Conservation (phyloP, 2,888 invertebrate species). For the Onthophagus sagittarius region DNA sequence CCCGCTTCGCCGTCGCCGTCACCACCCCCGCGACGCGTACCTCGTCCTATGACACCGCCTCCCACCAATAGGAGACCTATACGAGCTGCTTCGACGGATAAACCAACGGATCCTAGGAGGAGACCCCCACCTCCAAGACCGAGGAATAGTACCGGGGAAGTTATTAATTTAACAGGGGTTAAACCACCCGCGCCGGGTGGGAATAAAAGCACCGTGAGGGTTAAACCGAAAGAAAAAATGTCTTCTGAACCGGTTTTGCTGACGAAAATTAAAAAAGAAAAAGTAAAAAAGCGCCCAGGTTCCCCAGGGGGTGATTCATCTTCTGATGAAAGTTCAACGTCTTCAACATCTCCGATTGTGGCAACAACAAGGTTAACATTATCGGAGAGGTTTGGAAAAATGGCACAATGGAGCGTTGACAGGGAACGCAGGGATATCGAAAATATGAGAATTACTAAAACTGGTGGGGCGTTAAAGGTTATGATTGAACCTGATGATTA, state of each 20-base stretch:
- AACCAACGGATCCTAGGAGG: constrained; percentile 48
- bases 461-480: constrained; percentile 70
- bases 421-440: constrained; percentile 70
- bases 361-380: constrained; percentile 65
- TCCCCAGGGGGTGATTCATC: constrained; percentile 53
- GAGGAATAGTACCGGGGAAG: constrained; percentile 51
- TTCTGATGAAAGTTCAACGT: constrained; percentile 57
- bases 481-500: constrained; percentile 64
- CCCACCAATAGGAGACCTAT: constrained; percentile 33
- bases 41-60: constrained; percentile 52
- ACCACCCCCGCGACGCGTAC: constrained; percentile 54
- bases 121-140: constrained; percentile 58
- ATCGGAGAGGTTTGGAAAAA: constrained; percentile 85
- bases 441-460: constrained; percentile 82
- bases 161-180: constrained; percentile 46
- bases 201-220: constrained; percentile 25
- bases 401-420: constrained; percentile 88
- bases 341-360: constrained; percentile 59
- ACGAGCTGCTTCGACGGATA: constrained; percentile 36
- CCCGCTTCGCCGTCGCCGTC: constrained; percentile 47
- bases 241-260: constrained; percentile 46
- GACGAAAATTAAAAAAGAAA: constrained; percentile 47
- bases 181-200: constrained; percentile 49
- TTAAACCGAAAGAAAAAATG: constrained; percentile 47
- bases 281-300: constrained; percentile 45